Evolutionary conservation across 2,888 invertebrate species (phyloP).

Genomic region (Lasioglossum zephyrum): DNA sequence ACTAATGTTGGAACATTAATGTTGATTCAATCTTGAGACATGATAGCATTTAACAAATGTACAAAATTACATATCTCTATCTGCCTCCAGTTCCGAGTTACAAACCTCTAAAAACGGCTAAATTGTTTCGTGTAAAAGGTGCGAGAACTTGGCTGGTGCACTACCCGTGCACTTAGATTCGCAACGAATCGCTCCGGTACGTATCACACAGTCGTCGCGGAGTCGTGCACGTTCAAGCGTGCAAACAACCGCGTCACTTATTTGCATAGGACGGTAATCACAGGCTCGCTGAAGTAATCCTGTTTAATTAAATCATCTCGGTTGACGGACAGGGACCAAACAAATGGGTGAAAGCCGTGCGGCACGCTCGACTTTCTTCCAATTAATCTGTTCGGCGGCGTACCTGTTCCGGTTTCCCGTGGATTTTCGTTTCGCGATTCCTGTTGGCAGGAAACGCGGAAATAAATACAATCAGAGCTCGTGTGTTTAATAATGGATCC

Average conservation of each 20-base stretch:
- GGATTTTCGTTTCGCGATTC: constrained; percentile 13
- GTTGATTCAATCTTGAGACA: too few relatives aligned
- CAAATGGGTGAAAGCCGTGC: constrained; percentile 33
- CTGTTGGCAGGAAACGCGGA: constrained; percentile 48
- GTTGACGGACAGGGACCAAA: constrained; percentile 29
- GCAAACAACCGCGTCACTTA: background rate
- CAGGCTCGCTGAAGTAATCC: constrained; percentile 34
- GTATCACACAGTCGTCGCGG: background rate
- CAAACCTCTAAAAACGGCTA: too few relatives aligned
- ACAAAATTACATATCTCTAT: too few relatives aligned
- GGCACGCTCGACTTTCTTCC: constrained; percentile 46
- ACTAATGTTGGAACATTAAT: too few relatives aligned
- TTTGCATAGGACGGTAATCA: constrained; percentile 17
- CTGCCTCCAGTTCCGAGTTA: too few relatives aligned
- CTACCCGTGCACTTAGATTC: too few relatives aligned
- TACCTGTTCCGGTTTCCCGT: constrained; percentile 31
- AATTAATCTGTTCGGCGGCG: constrained; percentile 38
- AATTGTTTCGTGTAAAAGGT: too few relatives aligned
- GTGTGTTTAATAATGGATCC: constrained; percentile 49
- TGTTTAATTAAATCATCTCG: constrained; percentile 41
- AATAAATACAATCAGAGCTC: constrained; percentile 29
- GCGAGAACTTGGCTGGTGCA: too few relatives aligned
- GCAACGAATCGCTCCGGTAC: background rate
- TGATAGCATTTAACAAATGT: too few relatives aligned
- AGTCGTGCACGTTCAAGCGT: background rate